Base-by-base conservation (phyloP, 1,140 invertebrate genomes). In the Drusus annulatus region DNA sequence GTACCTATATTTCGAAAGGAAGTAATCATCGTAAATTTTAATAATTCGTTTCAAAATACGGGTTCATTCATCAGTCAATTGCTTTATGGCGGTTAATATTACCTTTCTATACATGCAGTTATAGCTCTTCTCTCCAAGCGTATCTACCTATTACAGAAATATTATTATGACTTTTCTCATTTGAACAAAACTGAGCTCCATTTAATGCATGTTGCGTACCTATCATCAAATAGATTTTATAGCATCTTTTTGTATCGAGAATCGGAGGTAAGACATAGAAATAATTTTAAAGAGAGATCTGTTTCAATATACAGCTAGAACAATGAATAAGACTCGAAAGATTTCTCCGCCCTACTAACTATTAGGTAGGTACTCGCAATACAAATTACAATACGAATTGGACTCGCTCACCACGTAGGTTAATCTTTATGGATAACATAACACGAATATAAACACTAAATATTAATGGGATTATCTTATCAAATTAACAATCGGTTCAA, bases 321-420 rank as follows among this genome's bases (percentile, higher is more conserved):
- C 36, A 45, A 45, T 45, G 36, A 45, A 2, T 8, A 45, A 45
- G 36, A 45, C 36, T 13, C 36, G 73, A 81, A 74, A 82, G 78
- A 82, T 82, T 82, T 82, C 81, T 79, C 78, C 65, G 78, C 15
- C 65, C 78, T 58, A 76, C 81, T 79, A 68, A 63, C 19, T 17
- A 21, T 36, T 45, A 45, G 0, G 36, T 45, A 45, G 36, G 8
- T 45, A 45, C 36, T 45, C 13, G 10, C 0, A 45, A 45, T 45
- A 45, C 36, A 13, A 45, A 45, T 45, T 45, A 45, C 36, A 45
- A 45, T 45, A 45, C 36, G 36, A 45, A 45, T 45, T 13, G 7
- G 36, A 13, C 36, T 45, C 36, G 10, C 36, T 45, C 36, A 45
- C 13, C 36, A 13, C 13, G 36, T 13, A 45, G 36, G 8, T 45